Conservation (phyloP, 53 echinoderm and acorn worm species). For the Mesocentrotus franciscanus region DNA sequence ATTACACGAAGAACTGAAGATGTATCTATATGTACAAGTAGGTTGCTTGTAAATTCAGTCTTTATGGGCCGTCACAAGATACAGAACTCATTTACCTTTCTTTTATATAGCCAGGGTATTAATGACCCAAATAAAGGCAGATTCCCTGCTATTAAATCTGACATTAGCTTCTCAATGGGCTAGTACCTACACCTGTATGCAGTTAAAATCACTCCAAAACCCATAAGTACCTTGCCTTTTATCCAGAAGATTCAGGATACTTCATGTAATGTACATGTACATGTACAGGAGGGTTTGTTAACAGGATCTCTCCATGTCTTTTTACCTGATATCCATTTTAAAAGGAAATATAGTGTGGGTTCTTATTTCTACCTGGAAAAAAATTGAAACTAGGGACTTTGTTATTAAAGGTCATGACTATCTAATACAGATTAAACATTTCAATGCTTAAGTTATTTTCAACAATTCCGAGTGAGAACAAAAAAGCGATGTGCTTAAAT, state of each 20-base stretch:
- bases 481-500: no score
- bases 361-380: no score
- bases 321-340: not conserved
- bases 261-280: not conserved
- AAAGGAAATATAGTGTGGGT: no score
- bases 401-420: no score
- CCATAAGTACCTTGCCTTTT: not conserved
- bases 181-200: not conserved
- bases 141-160: not conserved
- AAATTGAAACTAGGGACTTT: no score
- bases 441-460: no score
- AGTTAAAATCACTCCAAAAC: constrained; percentile 17
- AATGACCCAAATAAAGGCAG: not conserved
- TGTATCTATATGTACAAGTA: no score
- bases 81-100: not conserved
- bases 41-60: not conserved
- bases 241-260: no score
- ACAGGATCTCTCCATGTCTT: not conserved
- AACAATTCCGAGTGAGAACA: no score
- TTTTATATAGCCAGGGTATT: not conserved
- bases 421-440: no score
- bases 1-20: no score
- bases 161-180: not conserved
- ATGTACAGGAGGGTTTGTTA: no score
- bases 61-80: not conserved